These are phyloP conservation scores for Zele albiditarsus DNA, from an alignment of 2,888 invertebrate species.

Conservation along the genomic window DNA sequence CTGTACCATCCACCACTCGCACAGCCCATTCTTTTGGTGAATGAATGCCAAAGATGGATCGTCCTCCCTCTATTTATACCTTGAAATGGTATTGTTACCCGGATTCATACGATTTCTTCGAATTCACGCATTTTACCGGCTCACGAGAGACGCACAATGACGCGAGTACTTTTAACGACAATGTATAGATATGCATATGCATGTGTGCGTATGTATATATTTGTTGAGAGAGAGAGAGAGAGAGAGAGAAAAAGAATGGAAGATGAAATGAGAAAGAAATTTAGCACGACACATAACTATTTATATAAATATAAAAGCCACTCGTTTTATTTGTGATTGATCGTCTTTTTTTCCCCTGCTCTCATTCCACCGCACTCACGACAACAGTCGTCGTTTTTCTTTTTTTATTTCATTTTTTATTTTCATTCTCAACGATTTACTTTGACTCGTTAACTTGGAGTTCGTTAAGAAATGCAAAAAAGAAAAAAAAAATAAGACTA, in stretches of 20 bases:
- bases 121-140: conserved; percentile 62
- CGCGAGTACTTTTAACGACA: conserved; percentile 38
- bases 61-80: conserved; percentile 58
- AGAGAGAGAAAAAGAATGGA: not conserved
- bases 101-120: conserved; percentile 62
- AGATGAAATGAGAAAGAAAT: conserved; percentile 2
- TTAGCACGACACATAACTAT: not conserved
- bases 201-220: not conserved
- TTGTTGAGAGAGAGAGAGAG: conserved; percentile 4
- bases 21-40: conserved; percentile 61
- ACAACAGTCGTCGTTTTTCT: no score
- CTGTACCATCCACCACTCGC: conserved; percentile 18
- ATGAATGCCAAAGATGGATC: conserved; percentile 70
- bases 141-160: conserved; percentile 53
- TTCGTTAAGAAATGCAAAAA: conserved; percentile 24
- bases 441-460: conserved; percentile 39
- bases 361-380: not conserved
- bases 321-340: conserved; percentile 40
- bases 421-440: conserved; percentile 34
- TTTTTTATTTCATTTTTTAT: not conserved
- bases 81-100: conserved; percentile 55
- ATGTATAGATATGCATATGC: conserved; percentile 42
- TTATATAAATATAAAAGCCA: conserved; percentile 15
- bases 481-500: conserved; percentile 9
- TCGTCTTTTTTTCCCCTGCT: conserved; percentile 31